Percentiles rank a stretch among this genome's conserved stretches.
Evolutionary conservation across 2,888 invertebrate species (phyloP).

Genomic region (Dorcus parallelipipedus): DNA sequence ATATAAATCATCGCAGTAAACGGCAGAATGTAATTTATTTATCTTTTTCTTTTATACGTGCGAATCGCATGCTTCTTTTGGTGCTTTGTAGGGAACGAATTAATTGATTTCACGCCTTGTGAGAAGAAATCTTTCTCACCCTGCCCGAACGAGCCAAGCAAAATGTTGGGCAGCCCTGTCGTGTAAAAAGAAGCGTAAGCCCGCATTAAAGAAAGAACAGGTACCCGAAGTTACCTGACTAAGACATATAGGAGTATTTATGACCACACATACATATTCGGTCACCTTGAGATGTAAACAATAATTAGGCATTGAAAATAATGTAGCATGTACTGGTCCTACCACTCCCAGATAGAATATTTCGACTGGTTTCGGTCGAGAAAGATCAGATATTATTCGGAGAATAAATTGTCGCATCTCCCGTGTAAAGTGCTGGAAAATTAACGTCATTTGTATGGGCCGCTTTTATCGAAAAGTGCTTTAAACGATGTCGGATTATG

Average conservation of each 20-base stretch:
- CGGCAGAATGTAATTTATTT: too few species aligned
- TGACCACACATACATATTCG: constrained; percentile 42
- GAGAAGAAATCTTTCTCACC: neutral
- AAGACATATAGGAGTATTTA: constrained; percentile 44
- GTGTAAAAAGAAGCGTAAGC: constrained; percentile 2
- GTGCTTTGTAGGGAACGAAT: too few species aligned
- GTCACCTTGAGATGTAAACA: constrained; percentile 49
- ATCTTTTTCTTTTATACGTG: too few species aligned
- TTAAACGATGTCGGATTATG: constrained; percentile 20
- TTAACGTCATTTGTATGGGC: constrained; percentile 37
- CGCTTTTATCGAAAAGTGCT: constrained; percentile 32
- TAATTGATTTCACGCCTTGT: neutral
- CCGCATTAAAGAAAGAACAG: constrained; percentile 34
- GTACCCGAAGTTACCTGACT: constrained; percentile 44
- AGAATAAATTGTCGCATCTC: constrained; percentile 37
- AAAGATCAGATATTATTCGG: constrained; percentile 37
- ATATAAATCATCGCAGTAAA: too few species aligned
- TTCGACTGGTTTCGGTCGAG: constrained; percentile 33
- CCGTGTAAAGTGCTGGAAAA: constrained; percentile 25
- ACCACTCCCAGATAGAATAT: constrained; percentile 37
- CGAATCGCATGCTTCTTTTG: too few species aligned
- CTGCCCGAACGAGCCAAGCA: neutral
- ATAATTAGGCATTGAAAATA: constrained; percentile 47
- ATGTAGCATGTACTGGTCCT: constrained; percentile 38
- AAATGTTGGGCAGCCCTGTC: constrained; percentile 10